Percentiles rank a stretch among this genome's conserved stretches.
These are phyloP conservation scores for Drosophila fulvimacula DNA, from an alignment of 2,888 invertebrate species.

Conservation along the genomic window DNA sequence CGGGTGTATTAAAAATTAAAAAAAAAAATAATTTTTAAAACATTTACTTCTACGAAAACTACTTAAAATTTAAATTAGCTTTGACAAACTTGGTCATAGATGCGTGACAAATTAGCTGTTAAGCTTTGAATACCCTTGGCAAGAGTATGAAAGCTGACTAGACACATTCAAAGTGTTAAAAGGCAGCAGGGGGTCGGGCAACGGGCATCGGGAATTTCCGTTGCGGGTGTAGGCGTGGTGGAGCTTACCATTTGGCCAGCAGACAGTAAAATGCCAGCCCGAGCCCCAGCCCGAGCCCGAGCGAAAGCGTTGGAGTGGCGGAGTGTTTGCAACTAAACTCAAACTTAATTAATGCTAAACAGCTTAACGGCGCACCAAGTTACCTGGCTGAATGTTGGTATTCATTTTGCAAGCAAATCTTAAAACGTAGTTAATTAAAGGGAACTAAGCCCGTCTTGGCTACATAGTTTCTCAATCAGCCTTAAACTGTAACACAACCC, in stretches of 20 bases:
- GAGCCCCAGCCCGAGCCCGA: constrained; percentile 23
- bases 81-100: not conserved
- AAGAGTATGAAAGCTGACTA: constrained; percentile 16
- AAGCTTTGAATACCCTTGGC: not conserved
- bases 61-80: not conserved
- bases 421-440: constrained; percentile 15
- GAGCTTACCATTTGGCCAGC: constrained; percentile 73
- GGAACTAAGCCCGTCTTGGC: constrained; percentile 1
- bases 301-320: constrained; percentile 28
- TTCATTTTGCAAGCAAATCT: constrained; percentile 3
- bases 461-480: not conserved
- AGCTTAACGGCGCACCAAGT: constrained; percentile 59
- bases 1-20: no score
- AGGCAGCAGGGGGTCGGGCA: constrained; percentile 65
- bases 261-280: constrained; percentile 68
- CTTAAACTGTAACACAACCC: not conserved
- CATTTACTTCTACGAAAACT: not conserved
- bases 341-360: constrained; percentile 79
- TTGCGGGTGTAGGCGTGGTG: not conserved
- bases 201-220: constrained; percentile 26
- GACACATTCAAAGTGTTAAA: constrained; percentile 66
- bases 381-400: not conserved
- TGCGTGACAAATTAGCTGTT: not conserved
- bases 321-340: constrained; percentile 60
- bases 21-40: no score